These are phyloP conservation scores for Drosophila persimilis DNA, from an alignment of 1,140 invertebrate genomes.

Conservation along the genomic window DNA sequence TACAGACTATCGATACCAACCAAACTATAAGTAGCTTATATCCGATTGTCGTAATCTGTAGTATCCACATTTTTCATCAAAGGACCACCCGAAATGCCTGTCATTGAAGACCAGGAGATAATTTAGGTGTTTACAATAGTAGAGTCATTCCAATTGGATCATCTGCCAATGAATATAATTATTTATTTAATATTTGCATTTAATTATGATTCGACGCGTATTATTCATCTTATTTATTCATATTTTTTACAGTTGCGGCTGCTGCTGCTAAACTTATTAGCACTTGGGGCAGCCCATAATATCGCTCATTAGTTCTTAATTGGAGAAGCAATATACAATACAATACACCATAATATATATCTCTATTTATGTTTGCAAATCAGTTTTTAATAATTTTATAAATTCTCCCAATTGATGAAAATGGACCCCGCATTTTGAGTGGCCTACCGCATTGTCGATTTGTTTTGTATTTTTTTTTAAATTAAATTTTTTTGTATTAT, in stretches of 20 bases:
- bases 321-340: conserved; percentile 31
- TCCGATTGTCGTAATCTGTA: too few species aligned
- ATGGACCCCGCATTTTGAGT: conserved; percentile 2
- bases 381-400: conserved; percentile 55
- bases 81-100: too few species aligned
- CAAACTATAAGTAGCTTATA: too few species aligned
- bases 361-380: too few species aligned
- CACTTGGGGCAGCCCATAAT: conserved; percentile 51
- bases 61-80: too few species aligned
- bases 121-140: conserved; percentile 10
- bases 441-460: background rate
- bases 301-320: conserved; percentile 71
- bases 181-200: conserved; percentile 38
- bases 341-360: conserved; percentile 12
- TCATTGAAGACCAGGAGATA: background rate
- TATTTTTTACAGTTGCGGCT: conserved; percentile 22
- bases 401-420: conserved; percentile 55
- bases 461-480: conserved; percentile 4
- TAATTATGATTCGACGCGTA: conserved; percentile 17
- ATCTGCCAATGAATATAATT: background rate
- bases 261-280: conserved; percentile 50
- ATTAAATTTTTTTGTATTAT: conserved; percentile 7
- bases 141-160: background rate
- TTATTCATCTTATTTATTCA: conserved; percentile 25
- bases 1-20: too few species aligned